Conservation (phyloP, 2,797 vertebrate species). For the Enteromius trimaculatus region DNA sequence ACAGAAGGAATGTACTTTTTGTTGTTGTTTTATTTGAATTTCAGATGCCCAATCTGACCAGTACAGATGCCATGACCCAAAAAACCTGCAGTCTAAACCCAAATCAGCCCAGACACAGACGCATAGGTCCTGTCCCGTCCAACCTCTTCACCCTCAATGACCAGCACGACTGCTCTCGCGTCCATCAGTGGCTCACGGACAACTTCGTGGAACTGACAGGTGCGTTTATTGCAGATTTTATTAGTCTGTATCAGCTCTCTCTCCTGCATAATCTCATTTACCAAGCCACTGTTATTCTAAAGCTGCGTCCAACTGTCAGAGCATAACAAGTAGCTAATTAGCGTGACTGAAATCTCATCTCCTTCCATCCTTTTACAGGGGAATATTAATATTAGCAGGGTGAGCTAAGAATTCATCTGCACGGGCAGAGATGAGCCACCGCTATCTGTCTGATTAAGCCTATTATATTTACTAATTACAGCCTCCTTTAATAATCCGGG, state of each 20-base stretch:
- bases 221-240: conserved; percentile 59
- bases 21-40: not conserved
- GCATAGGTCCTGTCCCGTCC: conserved; percentile 72
- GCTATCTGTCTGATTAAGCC: conserved; percentile 79
- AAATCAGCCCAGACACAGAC: conserved; percentile 52
- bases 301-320: conserved; percentile 70
- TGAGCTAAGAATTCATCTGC: conserved; percentile 80
- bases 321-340: conserved; percentile 86
- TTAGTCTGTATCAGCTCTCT: conserved; percentile 14
- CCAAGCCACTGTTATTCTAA: conserved; percentile 51
- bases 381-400: conserved; percentile 81
- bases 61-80: conserved; percentile 65
- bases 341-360: conserved; percentile 85
- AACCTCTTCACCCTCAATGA: conserved; percentile 89
- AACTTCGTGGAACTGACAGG: conserved; percentile 76
- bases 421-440: conserved; percentile 76
- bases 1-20: not conserved
- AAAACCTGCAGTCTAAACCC: conserved; percentile 65
- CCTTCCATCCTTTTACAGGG: conserved; percentile 83
- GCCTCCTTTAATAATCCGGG: conserved; percentile 83
- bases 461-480: conserved; percentile 86
- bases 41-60: conserved; percentile 80
- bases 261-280: conserved; percentile 43
- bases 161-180: conserved; percentile 77
- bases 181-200: conserved; percentile 78